Base-by-base conservation (phyloP, 2,888 invertebrate genomes). In the Onchidella celtica region DNA sequence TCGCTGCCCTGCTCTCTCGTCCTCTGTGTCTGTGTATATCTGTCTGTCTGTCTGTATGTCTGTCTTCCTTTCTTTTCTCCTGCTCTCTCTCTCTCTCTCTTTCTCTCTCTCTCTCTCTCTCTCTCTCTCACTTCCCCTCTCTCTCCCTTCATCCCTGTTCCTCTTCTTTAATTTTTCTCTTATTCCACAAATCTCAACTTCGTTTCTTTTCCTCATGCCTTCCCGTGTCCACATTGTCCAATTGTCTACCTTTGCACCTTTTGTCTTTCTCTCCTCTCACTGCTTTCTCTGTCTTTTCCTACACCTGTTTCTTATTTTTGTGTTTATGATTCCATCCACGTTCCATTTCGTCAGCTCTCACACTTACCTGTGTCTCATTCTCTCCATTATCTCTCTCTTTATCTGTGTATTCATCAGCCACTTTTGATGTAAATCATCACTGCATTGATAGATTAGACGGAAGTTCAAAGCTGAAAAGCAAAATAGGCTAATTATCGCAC, bases 191-290 rank as follows among this genome's bases (percentile, higher is more conserved):
- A 47, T 47, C 47, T 47, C 47, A 6, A 11, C 47, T 47, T n/a
- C n/a, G n/a, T n/a, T n/a, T n/a, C n/a, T n/a, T n/a, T n/a, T n/a
- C n/a, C n/a, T n/a, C n/a, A n/a, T n/a, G n/a, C n/a, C n/a, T n/a
- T n/a, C n/a, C n/a, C n/a, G n/a, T n/a, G n/a, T n/a, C n/a, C n/a
- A n/a, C n/a, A n/a, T n/a, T n/a, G n/a, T n/a, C n/a, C 74, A 32
- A 27, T 69, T 61, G 59, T 59, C 14, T 29, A 34, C 38, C 21
- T 57, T 55, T 57, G 29, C 40, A 36, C 55, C 40, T 47, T 74
- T 63, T 66, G 36, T 36, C 34, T 63, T 55, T 29, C 63, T 59
- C 65, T 47, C 63, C 21, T 61, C 68, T 65, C 57, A 75, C 63
- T 57, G 47, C 55, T 69, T 68, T n/a, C 24, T 11, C 1, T 61